Evolutionary conservation across 1,140 invertebrate species (phyloP).

Genomic region (Heliconius eleuchia): DNA sequence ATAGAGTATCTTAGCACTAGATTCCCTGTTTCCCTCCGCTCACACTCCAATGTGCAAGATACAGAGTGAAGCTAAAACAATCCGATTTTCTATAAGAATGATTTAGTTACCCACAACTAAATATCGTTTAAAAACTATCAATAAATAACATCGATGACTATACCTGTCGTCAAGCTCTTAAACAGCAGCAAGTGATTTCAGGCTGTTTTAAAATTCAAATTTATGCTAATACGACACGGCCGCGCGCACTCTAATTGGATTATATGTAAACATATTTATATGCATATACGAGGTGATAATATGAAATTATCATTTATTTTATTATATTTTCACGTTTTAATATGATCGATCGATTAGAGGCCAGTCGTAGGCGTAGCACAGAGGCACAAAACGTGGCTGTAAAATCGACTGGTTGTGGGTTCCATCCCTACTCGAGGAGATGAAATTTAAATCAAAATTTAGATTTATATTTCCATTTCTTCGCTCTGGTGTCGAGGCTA

Average conservation of each 20-base stretch:
- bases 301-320: neutral
- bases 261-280: conserved; percentile 55
- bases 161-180: conserved; percentile 42
- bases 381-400: too few relatives aligned
- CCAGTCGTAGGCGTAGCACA: too few relatives aligned
- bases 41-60: too few relatives aligned
- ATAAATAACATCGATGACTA: conserved; percentile 24
- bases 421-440: too few relatives aligned
- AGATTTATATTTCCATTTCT: too few relatives aligned
- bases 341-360: neutral
- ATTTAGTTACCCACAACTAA: neutral
- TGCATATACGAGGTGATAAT: conserved; percentile 44
- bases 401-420: too few relatives aligned
- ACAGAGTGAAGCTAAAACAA: too few relatives aligned
- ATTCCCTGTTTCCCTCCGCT: too few relatives aligned
- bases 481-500: too few relatives aligned
- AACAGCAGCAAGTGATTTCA: conserved; percentile 51
- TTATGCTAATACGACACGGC: conserved; percentile 67
- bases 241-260: conserved; percentile 64
- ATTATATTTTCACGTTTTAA: neutral
- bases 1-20: too few relatives aligned
- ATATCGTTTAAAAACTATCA: conserved; percentile 11
- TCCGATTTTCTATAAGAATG: too few relatives aligned
- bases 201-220: conserved; percentile 71
- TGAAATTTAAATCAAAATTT: too few relatives aligned